These are phyloP conservation scores for Brachypteracias leptosomus DNA, from an alignment of 2,113 vertebrate genomes.

Conservation along the genomic window DNA sequence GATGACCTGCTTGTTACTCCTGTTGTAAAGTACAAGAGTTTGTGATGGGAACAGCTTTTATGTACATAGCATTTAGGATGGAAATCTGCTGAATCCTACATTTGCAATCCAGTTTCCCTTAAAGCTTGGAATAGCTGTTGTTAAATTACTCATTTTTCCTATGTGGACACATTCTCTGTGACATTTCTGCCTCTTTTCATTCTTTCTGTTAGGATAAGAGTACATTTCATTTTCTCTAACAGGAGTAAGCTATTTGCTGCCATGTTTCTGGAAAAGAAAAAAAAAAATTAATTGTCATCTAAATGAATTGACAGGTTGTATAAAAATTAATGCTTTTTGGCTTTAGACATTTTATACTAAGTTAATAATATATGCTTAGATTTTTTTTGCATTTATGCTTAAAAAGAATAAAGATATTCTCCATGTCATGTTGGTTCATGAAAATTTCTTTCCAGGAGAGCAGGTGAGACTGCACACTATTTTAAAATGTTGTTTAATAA, in stretches of 20 bases:
- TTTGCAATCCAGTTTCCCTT: neutral
- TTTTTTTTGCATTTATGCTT: neutral
- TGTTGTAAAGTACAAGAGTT: neutral
- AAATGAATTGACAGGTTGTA: neutral
- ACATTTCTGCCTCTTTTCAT: neutral
- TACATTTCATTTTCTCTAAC: neutral
- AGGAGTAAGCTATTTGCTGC: neutral
- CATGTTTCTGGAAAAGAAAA: neutral
- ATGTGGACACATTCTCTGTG: neutral
- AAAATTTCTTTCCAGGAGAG: neutral
- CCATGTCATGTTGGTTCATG: neutral
- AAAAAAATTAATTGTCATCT: neutral
- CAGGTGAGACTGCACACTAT: neutral
- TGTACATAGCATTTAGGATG: neutral
- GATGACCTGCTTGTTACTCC: neutral
- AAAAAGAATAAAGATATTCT: neutral
- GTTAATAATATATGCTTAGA: neutral
- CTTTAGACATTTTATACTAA: neutral
- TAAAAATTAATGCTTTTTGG: neutral
- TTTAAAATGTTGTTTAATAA: neutral
- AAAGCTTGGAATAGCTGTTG: neutral
- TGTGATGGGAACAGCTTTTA: neutral
- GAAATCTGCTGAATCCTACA: neutral
- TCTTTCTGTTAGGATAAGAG: neutral
- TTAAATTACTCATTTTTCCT: neutral